Percentiles rank a stretch among this genome's conserved stretches.
phyloP scores from a whole-genome alignment of 2,888 invertebrate genomes.

The Papilio elwesi region DNA sequence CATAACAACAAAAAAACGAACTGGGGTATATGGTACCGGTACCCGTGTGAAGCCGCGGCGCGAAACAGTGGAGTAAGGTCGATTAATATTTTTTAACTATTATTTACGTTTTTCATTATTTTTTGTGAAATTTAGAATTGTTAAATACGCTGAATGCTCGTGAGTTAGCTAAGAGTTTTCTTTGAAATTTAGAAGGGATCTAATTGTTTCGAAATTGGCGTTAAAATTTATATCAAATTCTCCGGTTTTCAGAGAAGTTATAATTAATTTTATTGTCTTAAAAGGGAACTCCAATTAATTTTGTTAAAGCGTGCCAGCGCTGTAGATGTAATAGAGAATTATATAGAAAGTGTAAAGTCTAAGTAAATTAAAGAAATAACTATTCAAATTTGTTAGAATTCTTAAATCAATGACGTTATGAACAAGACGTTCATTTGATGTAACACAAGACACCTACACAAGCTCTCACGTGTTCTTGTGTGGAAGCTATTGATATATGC shows the following conservation, averaged over 20 bases:
- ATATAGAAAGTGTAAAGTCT: not conserved
- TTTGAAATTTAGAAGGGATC: slow-evolving; percentile 34
- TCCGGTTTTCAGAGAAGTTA: slow-evolving; percentile 20
- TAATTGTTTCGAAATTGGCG: slow-evolving; percentile 34
- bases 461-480: no score
- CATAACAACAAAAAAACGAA: no score
- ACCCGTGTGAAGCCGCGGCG: no score
- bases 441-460: no score
- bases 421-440: no score
- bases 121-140: not conserved
- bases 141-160: slow-evolving; percentile 10
- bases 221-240: slow-evolving; percentile 33
- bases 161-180: slow-evolving; percentile 8
- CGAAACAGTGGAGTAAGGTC: not conserved
- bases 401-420: not conserved
- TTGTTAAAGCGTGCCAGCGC: slow-evolving; percentile 3
- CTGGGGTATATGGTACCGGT: no score
- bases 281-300: slow-evolving; percentile 29
- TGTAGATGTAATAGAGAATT: not conserved
- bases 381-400: not conserved
- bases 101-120: not conserved
- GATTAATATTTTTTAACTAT: not conserved
- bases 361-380: not conserved
- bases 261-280: slow-evolving; percentile 28
- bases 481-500: no score